Percentiles rank a stretch among this genome's conserved stretches.
Evolutionary conservation across 2,888 invertebrate genomes (phyloP).

Genomic region (Hydraecia micacea): DNA sequence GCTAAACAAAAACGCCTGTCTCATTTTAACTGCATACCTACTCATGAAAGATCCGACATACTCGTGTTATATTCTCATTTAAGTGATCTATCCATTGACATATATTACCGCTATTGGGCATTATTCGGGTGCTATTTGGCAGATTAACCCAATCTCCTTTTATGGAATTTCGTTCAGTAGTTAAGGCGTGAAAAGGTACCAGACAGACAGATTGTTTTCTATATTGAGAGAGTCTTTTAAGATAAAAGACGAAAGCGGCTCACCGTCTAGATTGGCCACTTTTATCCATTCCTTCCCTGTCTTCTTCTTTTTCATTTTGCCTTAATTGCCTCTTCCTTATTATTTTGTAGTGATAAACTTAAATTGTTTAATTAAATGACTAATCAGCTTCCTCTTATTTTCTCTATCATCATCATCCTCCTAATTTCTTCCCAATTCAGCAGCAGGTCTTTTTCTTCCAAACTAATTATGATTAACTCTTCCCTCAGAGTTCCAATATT

Average conservation of each 20-base stretch:
- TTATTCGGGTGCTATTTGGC: neutral
- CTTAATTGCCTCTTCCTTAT: no score
- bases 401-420: no score
- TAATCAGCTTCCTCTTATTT: no score
- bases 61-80: no score
- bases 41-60: no score
- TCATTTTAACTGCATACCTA: no score
- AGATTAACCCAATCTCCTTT: neutral
- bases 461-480: neutral
- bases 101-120: neutral
- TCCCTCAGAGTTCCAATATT: neutral
- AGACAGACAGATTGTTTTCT: neutral
- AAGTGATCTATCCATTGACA: neutral
- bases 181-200: neutral
- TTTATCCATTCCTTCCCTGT: neutral
- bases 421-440: no score
- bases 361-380: neutral
- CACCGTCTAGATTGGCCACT: no score
- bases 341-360: neutral
- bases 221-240: neutral
- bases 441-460: neutral
- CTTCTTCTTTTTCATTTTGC: neutral
- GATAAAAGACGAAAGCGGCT: neutral
- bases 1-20: no score
- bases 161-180: neutral